phyloP scores from a whole-genome alignment of 2,113 vertebrate species.

The Accipiter cooperii region DNA sequence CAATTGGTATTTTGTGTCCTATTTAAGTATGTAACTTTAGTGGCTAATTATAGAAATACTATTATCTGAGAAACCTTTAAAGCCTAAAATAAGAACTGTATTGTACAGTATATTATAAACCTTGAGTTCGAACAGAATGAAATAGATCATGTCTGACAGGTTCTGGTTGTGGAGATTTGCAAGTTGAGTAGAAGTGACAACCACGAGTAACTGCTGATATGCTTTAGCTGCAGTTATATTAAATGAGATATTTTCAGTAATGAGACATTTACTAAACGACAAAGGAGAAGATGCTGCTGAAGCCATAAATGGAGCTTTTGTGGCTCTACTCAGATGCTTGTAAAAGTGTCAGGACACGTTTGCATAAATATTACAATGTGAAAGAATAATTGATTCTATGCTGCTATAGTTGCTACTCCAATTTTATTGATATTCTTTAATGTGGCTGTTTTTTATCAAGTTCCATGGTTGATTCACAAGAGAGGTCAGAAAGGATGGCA shows the following conservation, averaged over 20 bases:
- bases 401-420: background rate
- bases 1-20: background rate
- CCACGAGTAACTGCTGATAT: background rate
- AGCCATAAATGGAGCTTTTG: conserved; percentile 2
- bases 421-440: background rate
- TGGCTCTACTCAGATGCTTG: background rate
- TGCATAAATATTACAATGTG: background rate
- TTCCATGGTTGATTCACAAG: background rate
- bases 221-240: background rate
- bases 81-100: background rate
- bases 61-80: conserved; percentile 7
- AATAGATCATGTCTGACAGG: conserved; percentile 67
- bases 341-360: background rate
- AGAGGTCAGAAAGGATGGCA: background rate
- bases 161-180: background rate
- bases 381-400: background rate
- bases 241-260: conserved; percentile 38
- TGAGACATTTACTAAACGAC: conserved; percentile 50
- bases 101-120: conserved; percentile 55
- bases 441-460: background rate
- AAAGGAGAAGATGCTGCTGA: background rate
- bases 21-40: conserved; percentile 42
- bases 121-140: conserved; percentile 56
- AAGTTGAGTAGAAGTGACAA: conserved; percentile 33
- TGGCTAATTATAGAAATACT: conserved; percentile 69